A percentile compares a stretch with the other conserved stretches of the same genome.
phyloP scores from a whole-genome alignment of 2,113 vertebrate species.

The Microcebus ravelobensis region DNA sequence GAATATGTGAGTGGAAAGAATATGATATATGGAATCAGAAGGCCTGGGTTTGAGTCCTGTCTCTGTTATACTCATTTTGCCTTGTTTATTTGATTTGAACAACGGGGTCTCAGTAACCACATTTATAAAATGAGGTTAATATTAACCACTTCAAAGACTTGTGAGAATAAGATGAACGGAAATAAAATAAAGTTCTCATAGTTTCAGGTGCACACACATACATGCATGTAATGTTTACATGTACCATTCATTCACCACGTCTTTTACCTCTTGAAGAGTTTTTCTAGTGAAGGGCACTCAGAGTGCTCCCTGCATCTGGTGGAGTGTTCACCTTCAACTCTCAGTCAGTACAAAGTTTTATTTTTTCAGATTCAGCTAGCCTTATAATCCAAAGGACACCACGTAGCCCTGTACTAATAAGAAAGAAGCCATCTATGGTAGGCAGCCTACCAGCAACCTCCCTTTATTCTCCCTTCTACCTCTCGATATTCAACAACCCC shows the following conservation, averaged over 20 bases:
- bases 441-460: not conserved
- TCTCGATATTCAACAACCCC: not conserved
- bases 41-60: not conserved
- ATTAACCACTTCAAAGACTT: not conserved
- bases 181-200: not conserved
- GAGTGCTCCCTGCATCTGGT: not conserved
- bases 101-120: not conserved
- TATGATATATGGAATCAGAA: not conserved
- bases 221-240: not conserved
- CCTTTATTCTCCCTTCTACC: not conserved
- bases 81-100: not conserved
- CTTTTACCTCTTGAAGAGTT: not conserved
- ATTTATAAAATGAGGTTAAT: not conserved
- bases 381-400: not conserved
- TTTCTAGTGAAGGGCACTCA: not conserved
- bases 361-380: not conserved
- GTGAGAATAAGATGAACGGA: not conserved
- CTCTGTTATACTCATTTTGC: not conserved
- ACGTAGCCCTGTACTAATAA: not conserved
- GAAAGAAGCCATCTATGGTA: not conserved
- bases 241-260: not conserved
- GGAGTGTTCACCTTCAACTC: not conserved
- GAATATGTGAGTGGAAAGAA: not conserved
- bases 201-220: not conserved
- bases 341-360: not conserved